Base-by-base conservation (phyloP, 2,797 vertebrate species). In the Alosa sapidissima region DNA sequence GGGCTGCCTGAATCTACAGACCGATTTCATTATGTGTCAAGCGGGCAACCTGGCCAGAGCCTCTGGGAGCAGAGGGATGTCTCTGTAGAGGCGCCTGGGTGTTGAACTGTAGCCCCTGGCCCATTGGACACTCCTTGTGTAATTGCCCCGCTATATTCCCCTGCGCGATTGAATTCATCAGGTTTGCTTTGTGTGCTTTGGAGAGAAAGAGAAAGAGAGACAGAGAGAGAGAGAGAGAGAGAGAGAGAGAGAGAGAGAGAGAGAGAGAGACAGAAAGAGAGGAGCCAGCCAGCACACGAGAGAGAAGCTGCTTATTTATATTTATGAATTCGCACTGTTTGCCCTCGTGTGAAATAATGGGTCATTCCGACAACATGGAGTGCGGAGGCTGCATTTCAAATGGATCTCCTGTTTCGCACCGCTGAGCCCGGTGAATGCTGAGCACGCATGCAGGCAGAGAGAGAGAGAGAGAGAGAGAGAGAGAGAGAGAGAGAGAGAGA, bases 351-450 rank as follows among this genome's bases (percentile, higher is more conserved):
- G 86, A 93, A 95, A 95, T 93, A 93, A 93, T 92, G 91, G 92
- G 91, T 95, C 87, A 91, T 95, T 96, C 92, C 94, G 91, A 92
- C 95, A 93, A 90, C 93, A 91, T 92, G 92, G 92, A 94, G 93
- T 93, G 85, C 92, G 93, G 94, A 93, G 95, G 91, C 91, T 92
- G 93, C 93, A 94, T 95, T 94, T 95, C 91, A 96, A 92, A 87
- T 89, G 93, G 91, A 91, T 95, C 94, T 96, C 95, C 88, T 82
- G 90, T 91, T 89, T 91, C 93, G 91, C 92, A 94, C 90, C 92
- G 82, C 88, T 92, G 91, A 88, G 92, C 93, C 89, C 93, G 83
- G 87, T 94, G 93, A 94, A 95, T 93, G 92, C 92, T 87, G 91
- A 92, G 88, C 92, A 91, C 75, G 85, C 88, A 86, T 88, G 85